A percentile compares a stretch with the other conserved stretches of the same genome.
phyloP scores from a whole-genome alignment of 1,140 invertebrate genomes.

The Apocrypta bakeri region DNA sequence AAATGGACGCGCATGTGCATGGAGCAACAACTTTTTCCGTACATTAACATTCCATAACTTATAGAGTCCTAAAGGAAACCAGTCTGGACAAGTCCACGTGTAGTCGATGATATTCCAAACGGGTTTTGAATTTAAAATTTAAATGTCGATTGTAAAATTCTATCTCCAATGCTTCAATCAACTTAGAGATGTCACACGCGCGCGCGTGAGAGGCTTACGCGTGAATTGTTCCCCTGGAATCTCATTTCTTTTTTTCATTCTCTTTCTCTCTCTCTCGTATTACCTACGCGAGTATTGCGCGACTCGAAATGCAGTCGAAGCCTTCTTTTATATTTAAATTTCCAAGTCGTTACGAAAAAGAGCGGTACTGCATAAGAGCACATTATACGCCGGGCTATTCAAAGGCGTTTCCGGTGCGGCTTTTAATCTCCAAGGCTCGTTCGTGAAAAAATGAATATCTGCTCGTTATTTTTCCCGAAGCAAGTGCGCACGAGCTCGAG shows the following conservation, averaged over 20 bases:
- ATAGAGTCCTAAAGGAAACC: neutral
- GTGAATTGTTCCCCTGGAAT: conserved; percentile 19
- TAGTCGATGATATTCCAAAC: no score
- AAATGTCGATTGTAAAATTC: conserved; percentile 42
- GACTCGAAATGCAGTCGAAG: neutral
- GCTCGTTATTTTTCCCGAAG: neutral
- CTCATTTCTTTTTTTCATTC: no score
- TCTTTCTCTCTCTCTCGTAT: neutral
- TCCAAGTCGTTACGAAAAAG: conserved; percentile 19
- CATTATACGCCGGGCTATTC: conserved; percentile 26
- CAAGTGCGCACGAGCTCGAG: no score
- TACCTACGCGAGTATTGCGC: neutral
- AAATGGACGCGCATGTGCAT: no score
- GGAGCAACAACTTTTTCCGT: neutral
- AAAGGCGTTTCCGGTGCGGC: neutral
- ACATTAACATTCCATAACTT: neutral
- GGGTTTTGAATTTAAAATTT: conserved; percentile 33
- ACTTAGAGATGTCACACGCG: neutral
- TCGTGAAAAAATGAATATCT: no score
- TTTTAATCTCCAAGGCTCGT: no score
- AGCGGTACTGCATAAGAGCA: neutral
- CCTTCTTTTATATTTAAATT: conserved; percentile 35
- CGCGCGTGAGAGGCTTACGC: neutral
- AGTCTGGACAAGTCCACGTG: neutral
- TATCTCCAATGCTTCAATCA: conserved; percentile 4